Percentiles rank a stretch among this genome's conserved stretches.
Evolutionary conservation across 2,888 invertebrate species (phyloP).

Genomic region (Patella caerulea): DNA sequence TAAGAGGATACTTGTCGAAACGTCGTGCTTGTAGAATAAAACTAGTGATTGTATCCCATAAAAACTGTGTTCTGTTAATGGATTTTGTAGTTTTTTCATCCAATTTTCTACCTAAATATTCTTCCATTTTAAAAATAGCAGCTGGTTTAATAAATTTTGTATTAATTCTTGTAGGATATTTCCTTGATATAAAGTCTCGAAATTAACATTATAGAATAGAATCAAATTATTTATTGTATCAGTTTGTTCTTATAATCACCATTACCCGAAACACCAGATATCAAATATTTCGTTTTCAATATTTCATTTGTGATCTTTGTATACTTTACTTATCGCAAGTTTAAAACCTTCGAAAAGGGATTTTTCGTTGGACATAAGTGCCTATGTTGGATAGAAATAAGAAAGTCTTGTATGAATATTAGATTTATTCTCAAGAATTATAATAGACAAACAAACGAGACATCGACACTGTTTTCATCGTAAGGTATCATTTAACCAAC

Average conservation of each 20-base stretch:
- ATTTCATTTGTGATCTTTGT: background rate
- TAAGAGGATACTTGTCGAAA: too few species aligned
- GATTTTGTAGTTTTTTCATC: background rate
- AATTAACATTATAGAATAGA: background rate
- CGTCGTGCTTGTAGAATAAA: too few species aligned
- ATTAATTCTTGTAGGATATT: background rate
- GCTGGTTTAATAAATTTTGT: background rate
- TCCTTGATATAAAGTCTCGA: background rate
- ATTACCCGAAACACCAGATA: background rate
- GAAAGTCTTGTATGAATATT: background rate
- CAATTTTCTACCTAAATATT: background rate
- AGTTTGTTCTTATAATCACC: background rate
- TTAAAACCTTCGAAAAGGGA: background rate
- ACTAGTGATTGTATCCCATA: too few species aligned
- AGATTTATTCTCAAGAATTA: background rate
- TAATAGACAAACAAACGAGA: background rate
- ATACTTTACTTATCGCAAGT: background rate
- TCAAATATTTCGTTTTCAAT: background rate
- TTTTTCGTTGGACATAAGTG: background rate
- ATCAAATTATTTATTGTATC: background rate
- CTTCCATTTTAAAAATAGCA: background rate
- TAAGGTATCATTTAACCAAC: too few species aligned
- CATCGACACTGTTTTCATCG: too few species aligned
- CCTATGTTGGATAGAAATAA: background rate
- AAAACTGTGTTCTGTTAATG: background rate